Evolutionary conservation across 1,140 invertebrate genomes (phyloP), one percentile per base, ranked within the genome.

Genomic region (Drosophila pseudoananassae): DNA sequence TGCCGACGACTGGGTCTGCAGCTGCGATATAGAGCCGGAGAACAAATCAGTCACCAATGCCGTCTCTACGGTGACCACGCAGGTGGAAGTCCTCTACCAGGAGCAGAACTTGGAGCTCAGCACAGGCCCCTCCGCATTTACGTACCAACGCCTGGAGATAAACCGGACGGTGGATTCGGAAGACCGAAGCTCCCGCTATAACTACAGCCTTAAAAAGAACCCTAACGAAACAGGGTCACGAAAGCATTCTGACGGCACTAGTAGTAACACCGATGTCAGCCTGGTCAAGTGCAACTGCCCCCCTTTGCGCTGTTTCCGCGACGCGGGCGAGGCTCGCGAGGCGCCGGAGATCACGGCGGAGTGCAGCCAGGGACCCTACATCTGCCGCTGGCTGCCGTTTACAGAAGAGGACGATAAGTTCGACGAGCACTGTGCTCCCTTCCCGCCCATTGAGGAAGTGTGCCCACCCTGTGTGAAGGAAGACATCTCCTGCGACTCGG

Each of bases 291-390:
- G 88, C 59, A 52, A 38, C 0, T 90, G 88, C 9, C 70, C 69
- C 5, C 31, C 10, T 0, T 12, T 91, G 33, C 57, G 52, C 3
- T 76, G 72, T 9, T 61, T 55, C 9, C 49, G 54, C 25, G 49
- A 69, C n/a, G 12, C 4, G 7, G 60, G 29, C 0, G 33, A 29
- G 12, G 29, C 74, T 0, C 53, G 31, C 4, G 70, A 36, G 10
- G 17, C 57, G 8, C 75, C 79, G 0, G 65, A 64, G 2, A 87
- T 90, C 0, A 71, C 65, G 12, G 87, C 82, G 3, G 90, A 90
- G 15, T 78, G 73, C 20, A 88, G 90, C 46, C 90, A 91, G 40
- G 90, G 90, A 0, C 82, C 90, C 0, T 91, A 70, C 29, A 55
- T 72, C 3, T 91, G 90, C 38, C 82, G 78, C 8, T 91, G 90